phyloP scores from a whole-genome alignment of 1,140 invertebrate genomes.

The Scaptomyza montana region DNA sequence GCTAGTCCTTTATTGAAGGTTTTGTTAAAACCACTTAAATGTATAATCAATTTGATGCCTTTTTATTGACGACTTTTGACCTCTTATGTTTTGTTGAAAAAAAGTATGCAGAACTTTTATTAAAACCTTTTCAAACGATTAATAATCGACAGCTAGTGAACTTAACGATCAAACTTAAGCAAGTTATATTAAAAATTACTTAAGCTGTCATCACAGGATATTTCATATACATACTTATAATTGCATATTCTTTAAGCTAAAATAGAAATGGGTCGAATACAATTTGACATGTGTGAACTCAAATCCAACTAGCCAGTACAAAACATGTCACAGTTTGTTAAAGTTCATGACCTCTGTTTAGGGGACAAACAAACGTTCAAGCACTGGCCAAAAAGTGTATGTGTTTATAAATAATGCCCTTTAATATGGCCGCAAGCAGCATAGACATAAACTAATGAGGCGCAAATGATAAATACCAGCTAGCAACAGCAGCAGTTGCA shows the following conservation, averaged over 20 bases:
- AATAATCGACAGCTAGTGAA: too few relatives aligned
- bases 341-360: slow-evolving; percentile 17
- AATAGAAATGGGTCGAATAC: neutral
- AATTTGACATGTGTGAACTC: neutral
- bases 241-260: neutral
- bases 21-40: too few relatives aligned
- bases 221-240: too few relatives aligned
- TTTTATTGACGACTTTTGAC: too few relatives aligned
- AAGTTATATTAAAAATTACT: neutral
- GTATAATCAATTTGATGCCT: too few relatives aligned
- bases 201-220: neutral
- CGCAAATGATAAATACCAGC: slow-evolving; percentile 77
- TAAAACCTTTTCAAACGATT: neutral
- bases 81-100: too few relatives aligned
- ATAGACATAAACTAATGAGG: slow-evolving; percentile 63
- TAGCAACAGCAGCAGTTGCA: slow-evolving; percentile 46
- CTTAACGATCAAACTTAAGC: neutral
- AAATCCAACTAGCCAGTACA: neutral
- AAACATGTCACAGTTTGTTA: neutral
- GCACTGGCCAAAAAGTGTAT: neutral
- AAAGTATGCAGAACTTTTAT: too few relatives aligned
- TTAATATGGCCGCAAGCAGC: slow-evolving; percentile 36
- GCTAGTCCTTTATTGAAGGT: too few relatives aligned
- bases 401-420: slow-evolving; percentile 54
- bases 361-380: neutral